Evolutionary conservation across 1,140 invertebrate genomes (phyloP).

Genomic region (Heliconius himera): DNA sequence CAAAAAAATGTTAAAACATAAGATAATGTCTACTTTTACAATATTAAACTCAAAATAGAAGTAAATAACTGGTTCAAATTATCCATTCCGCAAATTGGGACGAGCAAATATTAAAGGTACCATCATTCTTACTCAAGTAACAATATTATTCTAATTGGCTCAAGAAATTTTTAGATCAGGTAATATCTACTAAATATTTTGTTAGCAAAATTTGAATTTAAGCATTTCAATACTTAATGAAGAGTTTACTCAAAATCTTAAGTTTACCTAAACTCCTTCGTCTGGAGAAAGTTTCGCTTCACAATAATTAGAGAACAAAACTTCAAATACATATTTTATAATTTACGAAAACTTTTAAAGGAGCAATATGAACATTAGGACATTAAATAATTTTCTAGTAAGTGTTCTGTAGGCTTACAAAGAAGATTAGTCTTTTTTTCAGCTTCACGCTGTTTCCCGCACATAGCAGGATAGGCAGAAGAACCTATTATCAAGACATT

Average conservation of each 20-base stretch:
- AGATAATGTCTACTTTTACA: background rate
- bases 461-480: no score
- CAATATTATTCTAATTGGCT: constrained; percentile 12
- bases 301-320: background rate
- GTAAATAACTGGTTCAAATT: background rate
- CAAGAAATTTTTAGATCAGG: constrained; percentile 10
- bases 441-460: no score
- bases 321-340: no score
- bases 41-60: background rate
- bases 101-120: background rate
- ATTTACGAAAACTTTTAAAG: no score
- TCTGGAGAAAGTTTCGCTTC: background rate
- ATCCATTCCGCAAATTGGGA: background rate
- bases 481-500: no score
- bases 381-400: no score
- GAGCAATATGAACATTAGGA: no score
- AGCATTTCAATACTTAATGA: background rate
- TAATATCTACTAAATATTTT: background rate
- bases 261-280: background rate
- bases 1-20: background rate
- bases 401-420: no score
- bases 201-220: constrained; percentile 2
- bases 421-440: no score
- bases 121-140: background rate
- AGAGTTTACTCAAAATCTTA: background rate